phyloP scores from a whole-genome alignment of 1,140 invertebrate species.

The Drosophila gunungcola region DNA sequence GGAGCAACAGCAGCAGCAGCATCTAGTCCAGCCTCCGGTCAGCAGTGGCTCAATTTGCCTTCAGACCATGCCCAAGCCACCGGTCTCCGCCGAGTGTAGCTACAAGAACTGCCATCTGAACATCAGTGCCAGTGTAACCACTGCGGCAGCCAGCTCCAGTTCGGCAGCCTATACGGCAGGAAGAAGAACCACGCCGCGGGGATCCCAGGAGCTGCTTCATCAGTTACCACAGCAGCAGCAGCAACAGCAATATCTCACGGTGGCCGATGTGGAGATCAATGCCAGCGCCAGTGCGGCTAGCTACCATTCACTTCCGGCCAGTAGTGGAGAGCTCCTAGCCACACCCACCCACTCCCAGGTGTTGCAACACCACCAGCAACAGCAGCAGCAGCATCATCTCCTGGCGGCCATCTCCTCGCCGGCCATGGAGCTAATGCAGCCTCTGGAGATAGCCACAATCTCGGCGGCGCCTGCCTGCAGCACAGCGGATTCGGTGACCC shows the following conservation, averaged over 20 bases:
- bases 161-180: constrained; percentile 43
- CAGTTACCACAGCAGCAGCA: constrained; percentile 56
- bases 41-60: constrained; percentile 76
- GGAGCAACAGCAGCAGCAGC: constrained; percentile 46
- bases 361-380: constrained; percentile 45
- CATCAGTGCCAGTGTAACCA: constrained; percentile 67
- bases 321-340: constrained; percentile 51
- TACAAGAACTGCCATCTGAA: constrained; percentile 84
- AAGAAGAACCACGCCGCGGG: constrained; percentile 60
- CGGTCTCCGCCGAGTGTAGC: constrained; percentile 64
- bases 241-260: constrained; percentile 73
- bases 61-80: constrained; percentile 69
- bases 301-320: constrained; percentile 69
- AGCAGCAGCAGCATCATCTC: constrained; percentile 52
- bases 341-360: constrained; percentile 54
- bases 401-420: constrained; percentile 55
- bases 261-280: constrained; percentile 80
- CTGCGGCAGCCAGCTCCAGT: constrained; percentile 56
- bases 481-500: constrained; percentile 67
- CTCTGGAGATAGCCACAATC: constrained; percentile 68
- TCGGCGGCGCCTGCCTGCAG: constrained; percentile 36
- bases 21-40: constrained; percentile 26
- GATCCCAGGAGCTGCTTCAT: constrained; percentile 65
- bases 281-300: constrained; percentile 65
- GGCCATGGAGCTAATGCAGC: constrained; percentile 56